Evolutionary conservation across 2,113 vertebrate genomes (phyloP).

Genomic region (Atrichornis clamosus): DNA sequence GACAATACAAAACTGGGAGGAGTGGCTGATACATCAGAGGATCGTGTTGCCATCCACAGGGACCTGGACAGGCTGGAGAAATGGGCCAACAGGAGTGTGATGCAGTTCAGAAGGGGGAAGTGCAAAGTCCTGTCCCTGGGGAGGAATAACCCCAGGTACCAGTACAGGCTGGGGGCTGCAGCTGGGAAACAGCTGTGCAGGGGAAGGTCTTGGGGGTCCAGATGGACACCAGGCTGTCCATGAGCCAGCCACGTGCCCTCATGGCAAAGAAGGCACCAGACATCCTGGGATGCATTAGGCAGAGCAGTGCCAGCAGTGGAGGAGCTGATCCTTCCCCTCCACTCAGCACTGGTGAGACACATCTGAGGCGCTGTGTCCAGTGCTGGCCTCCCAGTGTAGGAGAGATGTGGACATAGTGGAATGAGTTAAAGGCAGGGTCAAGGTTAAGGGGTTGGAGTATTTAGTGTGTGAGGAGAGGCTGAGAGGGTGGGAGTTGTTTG

Average conservation of each 20-base stretch:
- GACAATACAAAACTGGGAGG: not conserved
- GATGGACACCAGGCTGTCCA: not conserved
- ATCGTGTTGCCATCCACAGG: not conserved
- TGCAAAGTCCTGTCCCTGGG: not conserved
- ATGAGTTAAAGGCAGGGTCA: not conserved
- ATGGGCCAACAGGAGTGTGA: not conserved
- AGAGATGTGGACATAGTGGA: not conserved
- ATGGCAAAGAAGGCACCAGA: not conserved
- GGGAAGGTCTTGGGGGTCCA: not conserved
- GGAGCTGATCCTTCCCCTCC: not conserved
- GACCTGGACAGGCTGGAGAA: not conserved
- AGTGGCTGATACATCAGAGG: not conserved
- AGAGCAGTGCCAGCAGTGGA: not conserved
- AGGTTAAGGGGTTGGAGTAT: not conserved
- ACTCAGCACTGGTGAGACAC: not conserved
- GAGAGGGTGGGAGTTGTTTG: not conserved
- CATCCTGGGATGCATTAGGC: not conserved
- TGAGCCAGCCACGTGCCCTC: not conserved
- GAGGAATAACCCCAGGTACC: not conserved
- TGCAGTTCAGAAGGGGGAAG: not conserved
- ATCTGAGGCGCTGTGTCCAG: not conserved
- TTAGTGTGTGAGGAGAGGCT: not conserved
- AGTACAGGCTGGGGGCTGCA: too few relatives aligned
- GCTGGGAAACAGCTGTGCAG: not conserved
- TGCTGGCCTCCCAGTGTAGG: not conserved